Percentiles rank a stretch among this genome's conserved stretches.
These are phyloP conservation scores for Esox masquinongy DNA, from an alignment of 2,797 vertebrate species.

Conservation along the genomic window DNA sequence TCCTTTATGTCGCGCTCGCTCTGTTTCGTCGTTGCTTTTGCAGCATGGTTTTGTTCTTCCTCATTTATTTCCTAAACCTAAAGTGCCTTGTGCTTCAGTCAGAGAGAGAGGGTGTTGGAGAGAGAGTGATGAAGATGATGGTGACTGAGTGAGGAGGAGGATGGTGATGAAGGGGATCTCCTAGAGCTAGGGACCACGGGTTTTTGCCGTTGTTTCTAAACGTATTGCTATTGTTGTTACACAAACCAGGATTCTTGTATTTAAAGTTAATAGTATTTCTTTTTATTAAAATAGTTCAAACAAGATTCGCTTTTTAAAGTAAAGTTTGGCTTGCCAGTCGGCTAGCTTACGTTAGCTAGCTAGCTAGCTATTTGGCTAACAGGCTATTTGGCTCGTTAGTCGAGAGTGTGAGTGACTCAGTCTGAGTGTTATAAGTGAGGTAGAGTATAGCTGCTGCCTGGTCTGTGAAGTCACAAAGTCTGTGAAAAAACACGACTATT, in stretches of 20 bases:
- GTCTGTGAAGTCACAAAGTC: not conserved
- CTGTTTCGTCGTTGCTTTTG: conserved; percentile 44
- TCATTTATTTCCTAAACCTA: conserved; percentile 75
- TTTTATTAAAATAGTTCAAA: conserved; percentile 5
- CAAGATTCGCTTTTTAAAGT: conserved; percentile 31
- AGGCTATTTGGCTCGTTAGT: not conserved
- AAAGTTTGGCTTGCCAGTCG: conserved; percentile 35
- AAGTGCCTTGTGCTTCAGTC: conserved; percentile 68
- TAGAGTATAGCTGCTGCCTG: not conserved
- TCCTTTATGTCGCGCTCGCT: conserved; percentile 45
- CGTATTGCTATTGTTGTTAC: not conserved
- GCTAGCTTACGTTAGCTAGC: conserved; percentile 2
- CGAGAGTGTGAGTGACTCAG: not conserved
- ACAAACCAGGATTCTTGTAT: not conserved
- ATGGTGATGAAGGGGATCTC: conserved; percentile 73
- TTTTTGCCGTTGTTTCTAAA: conserved; percentile 42
- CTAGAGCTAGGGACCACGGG: conserved; percentile 44
- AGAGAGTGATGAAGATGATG: conserved; percentile 65
- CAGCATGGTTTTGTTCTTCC: conserved; percentile 64
- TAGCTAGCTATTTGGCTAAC: not conserved
- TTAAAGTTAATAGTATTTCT: not conserved
- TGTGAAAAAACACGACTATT: too few relatives aligned
- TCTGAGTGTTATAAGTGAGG: not conserved
- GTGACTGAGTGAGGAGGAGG: conserved; percentile 64
- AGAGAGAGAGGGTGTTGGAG: not conserved